Conservation (phyloP, 2,888 invertebrate genomes). For the Mantis religiosa region DNA sequence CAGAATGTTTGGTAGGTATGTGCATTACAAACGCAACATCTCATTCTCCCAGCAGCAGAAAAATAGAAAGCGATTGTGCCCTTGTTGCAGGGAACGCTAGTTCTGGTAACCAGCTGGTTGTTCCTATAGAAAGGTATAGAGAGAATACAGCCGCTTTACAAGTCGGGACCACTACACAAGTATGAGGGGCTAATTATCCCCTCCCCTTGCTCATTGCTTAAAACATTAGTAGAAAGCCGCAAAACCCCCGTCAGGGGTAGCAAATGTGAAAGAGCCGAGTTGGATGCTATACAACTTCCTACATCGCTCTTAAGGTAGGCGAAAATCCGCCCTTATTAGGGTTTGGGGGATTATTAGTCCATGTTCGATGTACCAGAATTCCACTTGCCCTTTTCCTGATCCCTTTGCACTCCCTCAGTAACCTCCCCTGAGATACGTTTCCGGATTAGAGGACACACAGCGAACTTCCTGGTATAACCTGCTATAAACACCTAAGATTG, state of each 20-base stretch:
- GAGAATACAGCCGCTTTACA: not conserved
- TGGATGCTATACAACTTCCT: not conserved
- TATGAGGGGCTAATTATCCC: constrained; percentile 10
- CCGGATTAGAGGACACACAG: not conserved
- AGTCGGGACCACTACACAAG: not conserved
- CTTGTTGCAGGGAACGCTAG: not conserved
- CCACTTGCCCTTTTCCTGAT: not conserved
- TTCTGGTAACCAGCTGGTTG: not conserved
- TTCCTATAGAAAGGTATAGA: not conserved
- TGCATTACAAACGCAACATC: too few relatives aligned
- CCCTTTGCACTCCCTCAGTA: not conserved
- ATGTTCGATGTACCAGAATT: not conserved
- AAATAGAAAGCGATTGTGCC: not conserved
- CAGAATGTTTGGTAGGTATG: too few relatives aligned
- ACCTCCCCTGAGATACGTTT: not conserved
- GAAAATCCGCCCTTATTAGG: not conserved
- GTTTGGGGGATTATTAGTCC: not conserved
- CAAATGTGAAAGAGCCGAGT: not conserved
- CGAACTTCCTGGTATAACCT: not conserved
- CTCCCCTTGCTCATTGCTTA: constrained; percentile 7
- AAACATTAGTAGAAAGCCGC: constrained; percentile 16
- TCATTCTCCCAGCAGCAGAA: not conserved
- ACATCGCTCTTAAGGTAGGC: not conserved
- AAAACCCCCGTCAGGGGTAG: not conserved
- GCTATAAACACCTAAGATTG: not conserved